phyloP scores from a whole-genome alignment of 2,113 vertebrate genomes.

The Oryzias celebensis region DNA sequence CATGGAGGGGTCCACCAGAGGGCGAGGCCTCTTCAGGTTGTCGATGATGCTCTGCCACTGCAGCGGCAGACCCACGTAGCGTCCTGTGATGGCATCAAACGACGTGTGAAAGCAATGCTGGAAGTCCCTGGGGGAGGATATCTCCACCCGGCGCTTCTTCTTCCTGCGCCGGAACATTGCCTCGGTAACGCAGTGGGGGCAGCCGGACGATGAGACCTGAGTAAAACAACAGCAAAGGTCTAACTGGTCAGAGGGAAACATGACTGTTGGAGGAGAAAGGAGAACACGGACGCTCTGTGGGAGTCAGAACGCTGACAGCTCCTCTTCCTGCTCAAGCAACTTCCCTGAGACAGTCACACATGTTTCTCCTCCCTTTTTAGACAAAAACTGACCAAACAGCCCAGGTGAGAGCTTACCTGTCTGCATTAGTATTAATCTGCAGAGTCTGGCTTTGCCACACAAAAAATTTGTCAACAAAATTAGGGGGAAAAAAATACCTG shows the following conservation, averaged over 20 bases:
- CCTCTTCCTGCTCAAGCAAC: constrained; percentile 26
- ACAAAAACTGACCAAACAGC: constrained; percentile 37
- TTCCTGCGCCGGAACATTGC: constrained; percentile 90
- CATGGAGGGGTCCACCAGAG: constrained; percentile 87
- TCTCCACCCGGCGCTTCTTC: constrained; percentile 86
- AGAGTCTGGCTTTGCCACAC: too few species aligned
- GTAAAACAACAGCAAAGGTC: constrained; percentile 19
- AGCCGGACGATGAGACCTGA: constrained; percentile 10
- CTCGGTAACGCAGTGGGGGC: background rate
- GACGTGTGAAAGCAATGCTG: constrained; percentile 92
- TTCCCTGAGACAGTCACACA: constrained; percentile 34
- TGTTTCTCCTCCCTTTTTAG: constrained; percentile 9
- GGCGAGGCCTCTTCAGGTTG: constrained; percentile 85
- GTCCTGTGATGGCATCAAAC: constrained; percentile 81
- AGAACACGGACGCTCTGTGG: background rate
- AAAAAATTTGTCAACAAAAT: too few species aligned
- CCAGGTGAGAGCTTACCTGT: constrained; percentile 23
- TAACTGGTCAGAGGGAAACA: background rate
- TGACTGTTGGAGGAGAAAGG: background rate
- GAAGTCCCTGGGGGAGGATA: constrained; percentile 88
- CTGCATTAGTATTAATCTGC: too few species aligned
- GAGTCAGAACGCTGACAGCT: background rate
- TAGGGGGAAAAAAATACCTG: too few species aligned
- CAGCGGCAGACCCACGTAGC: constrained; percentile 87
- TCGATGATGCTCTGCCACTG: constrained; percentile 95